Conservation (phyloP, 2,888 invertebrate species). For the Aquatica leii region DNA sequence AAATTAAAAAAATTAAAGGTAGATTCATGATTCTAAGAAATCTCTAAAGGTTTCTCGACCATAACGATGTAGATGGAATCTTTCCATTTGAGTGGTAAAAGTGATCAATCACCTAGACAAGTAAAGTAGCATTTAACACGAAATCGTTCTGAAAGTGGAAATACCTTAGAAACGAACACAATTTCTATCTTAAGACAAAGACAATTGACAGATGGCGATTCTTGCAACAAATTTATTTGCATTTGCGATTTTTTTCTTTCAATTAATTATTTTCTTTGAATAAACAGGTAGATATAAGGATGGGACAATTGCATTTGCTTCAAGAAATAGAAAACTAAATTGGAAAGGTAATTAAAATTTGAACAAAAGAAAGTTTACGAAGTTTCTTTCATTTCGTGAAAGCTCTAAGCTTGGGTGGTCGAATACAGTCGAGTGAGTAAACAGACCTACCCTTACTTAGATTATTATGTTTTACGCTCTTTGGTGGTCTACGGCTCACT, state of each 20-base stretch:
- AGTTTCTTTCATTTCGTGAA: constrained; percentile 25
- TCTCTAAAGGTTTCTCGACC: constrained; percentile 16
- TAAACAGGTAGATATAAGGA: too few species aligned
- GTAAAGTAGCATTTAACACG: constrained; percentile 28
- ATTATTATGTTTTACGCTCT: constrained; percentile 49
- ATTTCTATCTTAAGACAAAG: constrained; percentile 15
- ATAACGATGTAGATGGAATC: constrained; percentile 26
- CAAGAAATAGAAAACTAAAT: constrained; percentile 21
- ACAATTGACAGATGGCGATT: constrained; percentile 15
- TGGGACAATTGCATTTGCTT: constrained; percentile 18
- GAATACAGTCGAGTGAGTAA: constrained; percentile 39
- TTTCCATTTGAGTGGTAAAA: constrained; percentile 24
- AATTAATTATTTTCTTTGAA: too few species aligned
- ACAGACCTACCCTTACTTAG: constrained; percentile 47
- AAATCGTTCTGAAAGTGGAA: constrained; percentile 18
- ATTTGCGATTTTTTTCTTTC: background rate
- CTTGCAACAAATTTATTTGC: constrained; percentile 6
- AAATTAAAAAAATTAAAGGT: too few species aligned
- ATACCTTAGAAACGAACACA: constrained; percentile 20
- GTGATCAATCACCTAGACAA: constrained; percentile 29
- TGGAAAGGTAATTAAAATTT: constrained; percentile 34
- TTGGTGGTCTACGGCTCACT: constrained; percentile 46
- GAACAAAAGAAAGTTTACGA: constrained; percentile 28
- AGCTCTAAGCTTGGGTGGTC: constrained; percentile 29
- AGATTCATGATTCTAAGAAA: background rate